A percentile compares a stretch with the other conserved stretches of the same genome.
Evolutionary conservation across 2,797 vertebrate genomes (phyloP).

Genomic region (Girardinus metallicus): DNA sequence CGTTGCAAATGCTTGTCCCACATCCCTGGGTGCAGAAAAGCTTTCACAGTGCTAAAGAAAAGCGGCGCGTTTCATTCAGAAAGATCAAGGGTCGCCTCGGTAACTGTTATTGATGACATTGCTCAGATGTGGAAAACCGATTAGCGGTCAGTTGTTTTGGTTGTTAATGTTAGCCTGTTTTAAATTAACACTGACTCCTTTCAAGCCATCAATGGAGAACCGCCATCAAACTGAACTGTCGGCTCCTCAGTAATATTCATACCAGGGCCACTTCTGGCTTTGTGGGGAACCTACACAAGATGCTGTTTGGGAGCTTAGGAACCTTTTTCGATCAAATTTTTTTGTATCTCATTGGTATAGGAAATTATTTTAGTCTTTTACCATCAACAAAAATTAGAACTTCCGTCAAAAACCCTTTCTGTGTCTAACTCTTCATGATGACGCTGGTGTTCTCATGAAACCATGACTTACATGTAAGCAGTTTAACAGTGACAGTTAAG

Average conservation of each 20-base stretch:
- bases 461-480: too few species aligned
- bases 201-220: slow-evolving; percentile 13
- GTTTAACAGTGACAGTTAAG: too few species aligned
- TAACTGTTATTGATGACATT: slow-evolving; percentile 38
- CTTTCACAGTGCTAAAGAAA: slow-evolving; percentile 59
- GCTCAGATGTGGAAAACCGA: slow-evolving; percentile 41
- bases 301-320: not conserved
- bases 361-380: too few species aligned
- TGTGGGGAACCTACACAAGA: not conserved
- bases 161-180: slow-evolving; percentile 26
- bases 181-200: slow-evolving; percentile 43
- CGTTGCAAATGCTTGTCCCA: slow-evolving; percentile 28
- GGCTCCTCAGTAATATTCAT: not conserved
- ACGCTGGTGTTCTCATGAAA: too few species aligned
- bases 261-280: not conserved
- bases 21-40: slow-evolving; percentile 64
- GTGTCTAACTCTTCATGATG: too few species aligned
- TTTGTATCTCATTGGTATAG: too few species aligned
- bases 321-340: too few species aligned
- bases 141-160: slow-evolving; percentile 41
- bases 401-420: too few species aligned
- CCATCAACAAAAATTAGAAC: too few species aligned
- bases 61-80: slow-evolving; percentile 37
- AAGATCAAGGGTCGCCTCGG: slow-evolving; percentile 48
- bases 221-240: slow-evolving; percentile 5